A percentile compares a stretch with the other conserved stretches of the same genome.
Evolutionary conservation across 2,113 vertebrate genomes (phyloP).

Genomic region (Aythya baeri): DNA sequence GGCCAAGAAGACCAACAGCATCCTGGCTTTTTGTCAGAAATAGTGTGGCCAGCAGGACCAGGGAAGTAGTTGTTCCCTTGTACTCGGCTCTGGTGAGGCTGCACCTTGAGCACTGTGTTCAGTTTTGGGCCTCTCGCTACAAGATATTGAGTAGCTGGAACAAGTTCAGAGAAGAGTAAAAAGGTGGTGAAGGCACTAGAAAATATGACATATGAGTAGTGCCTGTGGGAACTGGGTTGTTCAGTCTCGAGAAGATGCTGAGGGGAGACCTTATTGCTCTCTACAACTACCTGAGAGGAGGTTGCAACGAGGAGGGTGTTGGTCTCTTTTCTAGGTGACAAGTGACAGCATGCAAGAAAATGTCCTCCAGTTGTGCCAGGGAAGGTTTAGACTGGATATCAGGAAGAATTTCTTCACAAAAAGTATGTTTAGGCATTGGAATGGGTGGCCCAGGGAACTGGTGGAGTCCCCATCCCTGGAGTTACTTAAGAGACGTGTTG

Average conservation of each 20-base stretch:
- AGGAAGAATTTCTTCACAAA: not conserved
- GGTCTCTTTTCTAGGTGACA: not conserved
- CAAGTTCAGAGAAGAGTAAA: not conserved
- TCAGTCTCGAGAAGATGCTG: not conserved
- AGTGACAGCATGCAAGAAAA: not conserved
- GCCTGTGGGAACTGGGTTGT: not conserved
- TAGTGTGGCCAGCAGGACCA: too few relatives aligned
- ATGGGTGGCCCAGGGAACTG: not conserved
- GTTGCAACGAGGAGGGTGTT: not conserved
- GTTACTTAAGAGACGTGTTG: not conserved
- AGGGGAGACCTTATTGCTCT: not conserved
- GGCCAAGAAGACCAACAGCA: too few relatives aligned
- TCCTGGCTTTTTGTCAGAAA: too few relatives aligned
- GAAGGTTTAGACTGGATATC: not conserved
- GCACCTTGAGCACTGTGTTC: too few relatives aligned
- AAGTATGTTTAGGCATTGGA: not conserved
- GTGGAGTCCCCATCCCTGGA: not conserved
- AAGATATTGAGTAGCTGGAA: too few relatives aligned
- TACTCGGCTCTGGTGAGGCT: too few relatives aligned
- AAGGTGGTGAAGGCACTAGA: not conserved
- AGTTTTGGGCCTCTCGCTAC: too few relatives aligned
- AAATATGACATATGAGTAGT: not conserved
- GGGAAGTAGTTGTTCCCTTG: too few relatives aligned
- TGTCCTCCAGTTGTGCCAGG: not conserved
- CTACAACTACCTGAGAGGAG: not conserved